A percentile compares a stretch with the other conserved stretches of the same genome.
phyloP scores from a whole-genome alignment of 2,113 vertebrate species.

The Kobus ellipsiprymnus region DNA sequence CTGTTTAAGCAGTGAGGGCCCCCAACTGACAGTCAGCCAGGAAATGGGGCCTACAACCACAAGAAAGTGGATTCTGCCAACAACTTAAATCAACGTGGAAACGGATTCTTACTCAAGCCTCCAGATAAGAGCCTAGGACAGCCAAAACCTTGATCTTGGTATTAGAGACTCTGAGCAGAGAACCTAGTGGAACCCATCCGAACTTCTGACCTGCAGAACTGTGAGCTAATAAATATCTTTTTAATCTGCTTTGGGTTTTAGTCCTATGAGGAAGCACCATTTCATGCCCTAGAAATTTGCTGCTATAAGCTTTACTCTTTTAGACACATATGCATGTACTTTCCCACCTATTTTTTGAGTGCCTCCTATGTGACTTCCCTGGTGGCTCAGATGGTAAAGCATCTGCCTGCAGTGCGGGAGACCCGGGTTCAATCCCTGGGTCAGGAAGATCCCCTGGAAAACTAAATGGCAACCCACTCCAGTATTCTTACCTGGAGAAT shows the following conservation, averaged over 20 bases:
- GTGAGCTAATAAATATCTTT: conserved; percentile 25
- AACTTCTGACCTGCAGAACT: neutral
- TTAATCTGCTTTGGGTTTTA: neutral
- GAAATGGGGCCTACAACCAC: neutral
- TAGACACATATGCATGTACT: neutral
- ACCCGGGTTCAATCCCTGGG: no score
- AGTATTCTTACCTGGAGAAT: no score
- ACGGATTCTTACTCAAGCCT: neutral
- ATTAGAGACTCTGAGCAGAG: neutral
- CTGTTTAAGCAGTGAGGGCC: neutral
- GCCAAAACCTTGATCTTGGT: neutral
- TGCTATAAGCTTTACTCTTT: neutral
- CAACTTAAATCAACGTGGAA: conserved; percentile 12
- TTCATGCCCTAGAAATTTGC: neutral
- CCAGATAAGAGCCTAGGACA: neutral
- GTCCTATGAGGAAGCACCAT: neutral
- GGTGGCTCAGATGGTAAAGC: no score
- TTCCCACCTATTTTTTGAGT: neutral
- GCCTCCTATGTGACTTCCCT: neutral
- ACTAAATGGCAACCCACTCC: no score
- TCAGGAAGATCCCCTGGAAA: no score
- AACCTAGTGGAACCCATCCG: neutral
- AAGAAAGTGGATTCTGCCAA: conserved; percentile 1
- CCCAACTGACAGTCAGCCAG: neutral
- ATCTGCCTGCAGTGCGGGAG: no score